Base-by-base conservation (phyloP, 2,888 invertebrate species). In the Caenorhabditis zanzibari region DNA sequence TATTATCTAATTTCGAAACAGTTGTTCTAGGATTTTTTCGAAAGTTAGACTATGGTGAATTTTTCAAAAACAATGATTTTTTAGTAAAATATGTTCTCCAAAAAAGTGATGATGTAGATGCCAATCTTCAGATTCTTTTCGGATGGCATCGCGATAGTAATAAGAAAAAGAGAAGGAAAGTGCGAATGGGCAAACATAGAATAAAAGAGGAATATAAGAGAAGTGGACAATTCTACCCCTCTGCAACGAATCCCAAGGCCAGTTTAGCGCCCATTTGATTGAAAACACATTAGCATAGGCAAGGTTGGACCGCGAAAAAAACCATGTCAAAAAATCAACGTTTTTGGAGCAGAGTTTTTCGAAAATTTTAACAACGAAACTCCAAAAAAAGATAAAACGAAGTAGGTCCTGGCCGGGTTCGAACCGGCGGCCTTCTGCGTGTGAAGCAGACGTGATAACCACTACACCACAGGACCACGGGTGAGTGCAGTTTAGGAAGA, bases 391-490 rank as follows among this genome's bases (percentile, higher is more conserved):
- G 24, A n/a, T 32, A 32, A n/a, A 41, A 66, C n/a, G 28, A 54
- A 54, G 47, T 80, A 86, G 86, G 85, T 87, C 85, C 76, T 85
- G 81, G 85, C 85, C 86, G 87, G 88, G 86, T 74, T 88, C 86
- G 88, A 88, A 89, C 88, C 88, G 85, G 86, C 87, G 89, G 87
- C 89, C 89, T 89, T 89, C 88, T 88, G 88, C 87, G 88, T 89
- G 89, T 88, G 85, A 89, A 89, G 88, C 88, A 89, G 88, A 89
- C 88, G 88, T 88, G 89, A 88, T 89, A 89, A 89, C 89, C 89
- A 87, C 88, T 89, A 89, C 88, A 88, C 89, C 87, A 89, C 84
- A 85, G 84, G 81, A 82, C 77, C 77, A 52, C 32, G 5, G 68
- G 24, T 28, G 47, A 41, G 19, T 5, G 22, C 14, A n/a, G 19